phyloP scores from a whole-genome alignment of 1,140 invertebrate species.

The Hermatobates lingyangjiaoensis region DNA sequence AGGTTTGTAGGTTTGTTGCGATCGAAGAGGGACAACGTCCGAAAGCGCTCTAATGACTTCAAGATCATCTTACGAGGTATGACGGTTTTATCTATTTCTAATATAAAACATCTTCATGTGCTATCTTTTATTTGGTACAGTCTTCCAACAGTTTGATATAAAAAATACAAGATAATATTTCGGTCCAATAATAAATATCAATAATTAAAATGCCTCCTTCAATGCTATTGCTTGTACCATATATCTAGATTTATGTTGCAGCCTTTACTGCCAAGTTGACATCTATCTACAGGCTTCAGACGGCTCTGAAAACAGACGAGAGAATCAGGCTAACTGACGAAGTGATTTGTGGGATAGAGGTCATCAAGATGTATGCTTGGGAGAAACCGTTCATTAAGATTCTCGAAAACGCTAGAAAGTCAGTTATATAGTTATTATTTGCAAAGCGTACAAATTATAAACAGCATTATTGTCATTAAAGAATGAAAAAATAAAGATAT shows the following conservation, averaged over 20 bases:
- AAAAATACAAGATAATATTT: too few species aligned
- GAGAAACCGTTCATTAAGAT: constrained; percentile 46
- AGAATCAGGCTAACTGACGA: constrained; percentile 60
- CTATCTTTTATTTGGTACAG: too few species aligned
- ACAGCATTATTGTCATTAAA: constrained; percentile 1
- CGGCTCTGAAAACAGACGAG: constrained; percentile 49
- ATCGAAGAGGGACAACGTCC: too few species aligned
- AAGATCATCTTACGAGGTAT: too few species aligned
- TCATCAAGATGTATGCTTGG: constrained; percentile 72
- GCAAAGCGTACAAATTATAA: constrained; percentile 1
- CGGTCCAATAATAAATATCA: too few species aligned
- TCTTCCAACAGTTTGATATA: too few species aligned
- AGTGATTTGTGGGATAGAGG: constrained; percentile 46
- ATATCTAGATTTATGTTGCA: constrained; percentile 22
- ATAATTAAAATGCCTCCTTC: too few species aligned
- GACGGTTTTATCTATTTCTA: too few species aligned
- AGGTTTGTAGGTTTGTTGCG: too few species aligned
- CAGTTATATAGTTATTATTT: constrained; percentile 21
- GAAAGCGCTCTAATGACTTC: too few species aligned
- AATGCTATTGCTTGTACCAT: too few species aligned
- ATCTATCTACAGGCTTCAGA: constrained; percentile 38
- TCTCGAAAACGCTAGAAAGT: constrained; percentile 36
- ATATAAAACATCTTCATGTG: too few species aligned
- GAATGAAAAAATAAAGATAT: not conserved
- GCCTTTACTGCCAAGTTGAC: constrained; percentile 45